Conservation (phyloP, 2,113 vertebrate species). For the Ictidomys tridecemlineatus region DNA sequence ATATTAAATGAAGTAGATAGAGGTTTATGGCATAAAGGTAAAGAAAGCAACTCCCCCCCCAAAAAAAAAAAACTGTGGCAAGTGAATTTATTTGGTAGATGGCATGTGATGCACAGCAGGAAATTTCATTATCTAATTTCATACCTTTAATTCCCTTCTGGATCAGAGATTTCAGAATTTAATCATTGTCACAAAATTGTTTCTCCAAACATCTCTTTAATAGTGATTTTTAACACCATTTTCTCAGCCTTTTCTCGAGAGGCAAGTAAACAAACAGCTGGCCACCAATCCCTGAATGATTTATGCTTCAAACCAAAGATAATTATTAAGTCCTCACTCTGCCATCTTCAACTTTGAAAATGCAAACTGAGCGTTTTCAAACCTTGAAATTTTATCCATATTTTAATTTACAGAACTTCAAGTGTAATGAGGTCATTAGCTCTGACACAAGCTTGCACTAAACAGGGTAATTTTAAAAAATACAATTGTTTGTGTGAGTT, state of each 20-base stretch:
- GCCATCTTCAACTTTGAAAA: background rate
- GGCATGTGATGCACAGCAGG: background rate
- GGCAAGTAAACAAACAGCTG: background rate
- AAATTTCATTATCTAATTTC: constrained; percentile 45
- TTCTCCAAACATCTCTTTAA: constrained; percentile 1
- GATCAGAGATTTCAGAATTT: constrained; percentile 22
- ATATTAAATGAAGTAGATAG: background rate
- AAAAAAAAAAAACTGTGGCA: background rate
- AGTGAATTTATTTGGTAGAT: background rate
- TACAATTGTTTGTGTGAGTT: background rate
- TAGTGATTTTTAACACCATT: background rate
- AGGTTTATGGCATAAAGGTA: background rate
- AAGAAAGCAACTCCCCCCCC: background rate
- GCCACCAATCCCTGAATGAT: background rate
- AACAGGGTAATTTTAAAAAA: background rate
- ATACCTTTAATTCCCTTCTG: constrained; percentile 44
- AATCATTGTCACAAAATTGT: constrained; percentile 17
- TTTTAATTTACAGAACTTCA: background rate
- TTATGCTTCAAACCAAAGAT: background rate
- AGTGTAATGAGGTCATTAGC: background rate
- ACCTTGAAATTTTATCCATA: background rate
- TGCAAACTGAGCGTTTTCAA: constrained; percentile 9
- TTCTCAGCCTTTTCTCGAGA: background rate
- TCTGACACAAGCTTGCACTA: background rate
- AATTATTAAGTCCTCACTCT: background rate